Percentiles rank a stretch among this genome's conserved stretches.
phyloP scores from a whole-genome alignment of 2,888 invertebrate species.

The Rhamnusium bicolor region DNA sequence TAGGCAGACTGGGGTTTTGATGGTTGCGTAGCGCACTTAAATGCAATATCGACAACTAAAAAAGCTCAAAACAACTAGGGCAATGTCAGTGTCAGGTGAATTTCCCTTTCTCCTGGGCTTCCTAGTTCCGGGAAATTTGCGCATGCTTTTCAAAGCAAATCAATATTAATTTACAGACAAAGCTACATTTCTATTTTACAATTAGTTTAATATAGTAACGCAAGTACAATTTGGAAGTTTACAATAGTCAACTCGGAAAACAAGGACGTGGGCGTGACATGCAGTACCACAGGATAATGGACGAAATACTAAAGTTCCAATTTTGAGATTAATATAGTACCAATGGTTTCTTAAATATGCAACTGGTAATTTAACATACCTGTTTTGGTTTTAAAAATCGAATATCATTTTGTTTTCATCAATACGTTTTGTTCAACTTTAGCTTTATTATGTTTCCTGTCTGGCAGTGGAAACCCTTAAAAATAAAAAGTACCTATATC shows the following conservation, averaged over 20 bases:
- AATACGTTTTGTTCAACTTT: not conserved
- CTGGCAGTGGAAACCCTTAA: not conserved
- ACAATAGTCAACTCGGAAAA: no score
- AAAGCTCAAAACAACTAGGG: constrained; percentile 59
- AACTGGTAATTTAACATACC: not conserved
- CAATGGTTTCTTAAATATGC: not conserved
- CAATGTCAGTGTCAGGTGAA: constrained; percentile 62
- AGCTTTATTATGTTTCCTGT: not conserved
- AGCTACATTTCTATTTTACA: no score
- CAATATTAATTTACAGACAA: constrained; percentile 1
- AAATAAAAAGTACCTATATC: not conserved
- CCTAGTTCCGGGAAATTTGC: constrained; percentile 49
- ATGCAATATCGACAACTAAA: constrained; percentile 50
- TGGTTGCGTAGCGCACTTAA: constrained; percentile 56
- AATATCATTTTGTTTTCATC: not conserved
- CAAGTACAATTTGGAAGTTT: no score
- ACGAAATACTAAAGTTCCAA: no score
- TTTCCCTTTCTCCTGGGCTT: constrained; percentile 60
- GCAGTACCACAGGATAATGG: no score
- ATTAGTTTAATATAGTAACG: no score
- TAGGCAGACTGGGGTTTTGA: constrained; percentile 49
- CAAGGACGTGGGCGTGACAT: no score
- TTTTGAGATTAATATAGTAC: not conserved
- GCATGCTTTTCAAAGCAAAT: constrained; percentile 40
- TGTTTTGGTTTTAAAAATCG: not conserved